Conservation (phyloP, 2,888 invertebrate genomes). For the Apocheima hispidaria region DNA sequence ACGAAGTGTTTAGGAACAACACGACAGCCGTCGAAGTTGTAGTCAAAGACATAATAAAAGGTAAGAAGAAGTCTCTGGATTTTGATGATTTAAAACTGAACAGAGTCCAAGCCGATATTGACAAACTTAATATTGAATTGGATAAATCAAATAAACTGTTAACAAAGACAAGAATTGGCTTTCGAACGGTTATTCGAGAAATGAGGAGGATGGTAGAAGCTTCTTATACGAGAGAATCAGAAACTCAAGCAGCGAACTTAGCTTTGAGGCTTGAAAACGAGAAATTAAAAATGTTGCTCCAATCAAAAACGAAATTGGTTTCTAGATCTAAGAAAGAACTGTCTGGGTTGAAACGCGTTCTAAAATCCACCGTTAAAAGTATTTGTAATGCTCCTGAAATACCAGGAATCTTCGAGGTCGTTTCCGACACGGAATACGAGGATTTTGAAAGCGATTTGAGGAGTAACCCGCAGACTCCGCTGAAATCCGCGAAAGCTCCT, state of each 20-base stretch:
- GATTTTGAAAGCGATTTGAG: conserved; percentile 64
- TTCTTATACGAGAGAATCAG: conserved; percentile 61
- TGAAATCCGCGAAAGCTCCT: conserved; percentile 44
- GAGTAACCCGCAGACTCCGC: conserved; percentile 45
- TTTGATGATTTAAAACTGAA: conserved; percentile 42
- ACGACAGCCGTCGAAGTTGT: conserved; percentile 74
- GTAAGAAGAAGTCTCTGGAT: conserved; percentile 38
- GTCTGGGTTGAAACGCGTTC: conserved; percentile 58
- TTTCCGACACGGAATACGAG: conserved; percentile 64
- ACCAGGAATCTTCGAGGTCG: conserved; percentile 43
- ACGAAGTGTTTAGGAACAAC: conserved; percentile 72
- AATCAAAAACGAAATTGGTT: conserved; percentile 64
- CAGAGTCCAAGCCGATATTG: conserved; percentile 55
- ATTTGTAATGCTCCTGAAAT: conserved; percentile 52
- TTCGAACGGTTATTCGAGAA: conserved; percentile 59
- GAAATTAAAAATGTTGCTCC: conserved; percentile 65
- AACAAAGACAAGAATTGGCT: conserved; percentile 55
- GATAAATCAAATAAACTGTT: conserved; percentile 54
- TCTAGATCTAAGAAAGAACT: conserved; percentile 68
- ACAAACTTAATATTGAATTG: conserved; percentile 58
- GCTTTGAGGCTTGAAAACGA: conserved; percentile 70
- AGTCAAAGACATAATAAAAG: conserved; percentile 66
- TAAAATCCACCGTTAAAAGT: conserved; percentile 67
- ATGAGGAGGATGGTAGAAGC: conserved; percentile 67
- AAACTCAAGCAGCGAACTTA: conserved; percentile 59